Evolutionary conservation across 2,888 invertebrate species (phyloP).

Genomic region (Agrilus biguttatus): DNA sequence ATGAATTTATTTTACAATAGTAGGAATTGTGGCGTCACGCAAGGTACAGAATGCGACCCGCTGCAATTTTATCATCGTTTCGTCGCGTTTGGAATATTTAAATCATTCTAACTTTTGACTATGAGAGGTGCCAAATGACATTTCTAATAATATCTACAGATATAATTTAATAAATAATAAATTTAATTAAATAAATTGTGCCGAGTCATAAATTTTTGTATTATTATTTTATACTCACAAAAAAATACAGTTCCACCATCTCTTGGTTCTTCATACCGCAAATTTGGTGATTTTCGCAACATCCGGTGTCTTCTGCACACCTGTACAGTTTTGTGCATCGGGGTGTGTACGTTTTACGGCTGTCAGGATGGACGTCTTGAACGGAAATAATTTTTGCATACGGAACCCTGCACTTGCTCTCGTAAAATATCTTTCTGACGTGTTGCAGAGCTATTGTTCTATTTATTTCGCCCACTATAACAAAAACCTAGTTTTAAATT

Average conservation of each 20-base stretch:
- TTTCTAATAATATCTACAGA: no score
- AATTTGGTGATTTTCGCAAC: constrained; percentile 57
- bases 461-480: constrained; percentile 24
- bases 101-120: no score
- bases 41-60: no score
- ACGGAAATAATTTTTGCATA: constrained; percentile 63
- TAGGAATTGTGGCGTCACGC: no score
- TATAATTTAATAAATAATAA: no score
- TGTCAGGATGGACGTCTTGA: constrained; percentile 52
- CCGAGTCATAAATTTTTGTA: no score
- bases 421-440: constrained; percentile 23
- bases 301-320: constrained; percentile 78
- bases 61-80: no score
- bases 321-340: constrained; percentile 75
- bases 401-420: constrained; percentile 53
- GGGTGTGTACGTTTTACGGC: constrained; percentile 63
- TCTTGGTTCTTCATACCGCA: constrained; percentile 65
- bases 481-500: neutral
- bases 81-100: no score
- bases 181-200: no score
- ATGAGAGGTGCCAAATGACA: no score
- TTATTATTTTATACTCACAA: no score
- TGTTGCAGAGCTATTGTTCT: constrained; percentile 20
- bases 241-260: constrained; percentile 60
- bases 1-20: no score